Percentiles rank a stretch among this genome's conserved stretches.
phyloP scores from a whole-genome alignment of 1,140 invertebrate genomes.

The Telenomus remus region DNA sequence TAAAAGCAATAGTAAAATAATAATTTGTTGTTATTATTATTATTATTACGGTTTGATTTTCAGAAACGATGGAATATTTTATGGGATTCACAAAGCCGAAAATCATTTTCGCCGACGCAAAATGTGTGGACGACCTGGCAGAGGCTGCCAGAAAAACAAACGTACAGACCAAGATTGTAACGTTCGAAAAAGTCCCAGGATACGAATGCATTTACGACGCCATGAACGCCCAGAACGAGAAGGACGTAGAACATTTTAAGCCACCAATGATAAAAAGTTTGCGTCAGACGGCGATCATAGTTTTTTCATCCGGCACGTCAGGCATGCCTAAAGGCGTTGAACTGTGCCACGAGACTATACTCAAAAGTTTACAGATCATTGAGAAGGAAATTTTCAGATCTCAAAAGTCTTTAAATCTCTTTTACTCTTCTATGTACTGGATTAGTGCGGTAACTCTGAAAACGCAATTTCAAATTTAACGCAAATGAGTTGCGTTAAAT shows the following conservation, averaged over 20 bases:
- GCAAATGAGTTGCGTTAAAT: too few species aligned
- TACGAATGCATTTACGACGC: slow-evolving; percentile 53
- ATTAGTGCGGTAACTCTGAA: slow-evolving; percentile 46
- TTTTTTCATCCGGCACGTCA: slow-evolving; percentile 65
- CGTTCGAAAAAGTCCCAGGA: slow-evolving; percentile 56
- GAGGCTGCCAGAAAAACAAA: slow-evolving; percentile 50
- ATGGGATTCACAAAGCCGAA: slow-evolving; percentile 66
- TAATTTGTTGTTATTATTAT: too few species aligned
- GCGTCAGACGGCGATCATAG: slow-evolving; percentile 60
- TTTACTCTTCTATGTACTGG: slow-evolving; percentile 60
- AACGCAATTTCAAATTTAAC: too few species aligned
- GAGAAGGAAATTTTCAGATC: background rate
- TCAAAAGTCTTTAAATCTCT: slow-evolving; percentile 14
- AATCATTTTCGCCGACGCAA: slow-evolving; percentile 64
- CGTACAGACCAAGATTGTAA: slow-evolving; percentile 56
- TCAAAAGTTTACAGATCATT: slow-evolving; percentile 12
- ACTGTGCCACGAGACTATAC: slow-evolving; percentile 43
- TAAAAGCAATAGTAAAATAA: too few species aligned
- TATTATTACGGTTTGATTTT: too few species aligned
- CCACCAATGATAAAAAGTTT: slow-evolving; percentile 44
- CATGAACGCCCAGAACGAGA: slow-evolving; percentile 23
- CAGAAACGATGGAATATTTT: slow-evolving; percentile 62
- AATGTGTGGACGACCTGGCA: slow-evolving; percentile 34
- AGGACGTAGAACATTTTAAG: slow-evolving; percentile 52
- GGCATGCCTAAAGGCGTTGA: slow-evolving; percentile 66